Conservation (phyloP, 2,888 invertebrate genomes). For the Helleia helle region DNA sequence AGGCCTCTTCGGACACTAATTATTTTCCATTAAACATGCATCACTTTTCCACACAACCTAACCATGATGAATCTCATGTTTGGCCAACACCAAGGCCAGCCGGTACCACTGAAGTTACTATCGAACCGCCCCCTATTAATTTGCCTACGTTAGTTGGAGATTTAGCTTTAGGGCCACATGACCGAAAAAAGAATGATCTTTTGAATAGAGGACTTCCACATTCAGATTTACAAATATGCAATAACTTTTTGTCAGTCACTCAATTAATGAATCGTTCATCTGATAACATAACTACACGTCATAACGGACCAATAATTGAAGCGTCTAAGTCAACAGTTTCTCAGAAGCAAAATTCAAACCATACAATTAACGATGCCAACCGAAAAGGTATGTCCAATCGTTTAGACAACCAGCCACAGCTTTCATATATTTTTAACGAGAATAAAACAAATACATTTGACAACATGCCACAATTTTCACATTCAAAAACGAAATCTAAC, state of each 20-base stretch:
- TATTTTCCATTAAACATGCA: conserved; percentile 62
- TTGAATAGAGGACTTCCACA: conserved; percentile 37
- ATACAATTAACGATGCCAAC: conserved; percentile 38
- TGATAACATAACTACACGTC: conserved; percentile 47
- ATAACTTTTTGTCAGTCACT: conserved; percentile 62
- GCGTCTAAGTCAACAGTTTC: conserved; percentile 30
- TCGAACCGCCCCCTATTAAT: conserved; percentile 64
- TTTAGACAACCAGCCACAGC: conserved; percentile 46
- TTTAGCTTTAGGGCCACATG: conserved; percentile 61
- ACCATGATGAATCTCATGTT: conserved; percentile 56
- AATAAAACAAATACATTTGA: conserved; percentile 47
- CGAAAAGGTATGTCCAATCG: conserved; percentile 44
- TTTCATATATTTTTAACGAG: conserved; percentile 53
- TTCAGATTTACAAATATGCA: conserved; percentile 52
- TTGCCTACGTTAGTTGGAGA: conserved; percentile 63
- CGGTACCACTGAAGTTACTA: conserved; percentile 63
- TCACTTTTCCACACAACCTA: conserved; percentile 47
- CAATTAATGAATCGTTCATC: conserved; percentile 63
- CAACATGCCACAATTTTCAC: conserved; percentile 41
- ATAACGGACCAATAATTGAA: conserved; percentile 41
- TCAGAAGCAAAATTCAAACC: conserved; percentile 42
- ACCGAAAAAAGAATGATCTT: conserved; percentile 54
- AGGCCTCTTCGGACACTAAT: conserved; percentile 46
- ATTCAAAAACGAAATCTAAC: conserved; percentile 42
- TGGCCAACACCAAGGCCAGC: conserved; percentile 59